These are phyloP conservation scores for Podargus strigoides DNA, from an alignment of 2,797 vertebrate species.

Conservation along the genomic window DNA sequence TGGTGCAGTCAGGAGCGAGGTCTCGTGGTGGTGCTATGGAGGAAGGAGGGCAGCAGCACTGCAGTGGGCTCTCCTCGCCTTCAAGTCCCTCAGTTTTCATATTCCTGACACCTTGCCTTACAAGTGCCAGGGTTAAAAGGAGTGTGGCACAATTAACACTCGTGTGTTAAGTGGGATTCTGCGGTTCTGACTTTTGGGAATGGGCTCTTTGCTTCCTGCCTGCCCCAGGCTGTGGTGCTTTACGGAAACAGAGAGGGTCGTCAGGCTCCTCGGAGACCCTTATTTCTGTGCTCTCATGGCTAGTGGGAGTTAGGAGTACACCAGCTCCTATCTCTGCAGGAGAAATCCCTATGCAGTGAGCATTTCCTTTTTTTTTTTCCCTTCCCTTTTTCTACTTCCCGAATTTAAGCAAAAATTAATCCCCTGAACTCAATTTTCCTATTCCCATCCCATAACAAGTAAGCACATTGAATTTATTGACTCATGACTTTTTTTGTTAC, in stretches of 20 bases:
- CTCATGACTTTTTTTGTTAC: neutral
- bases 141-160: neutral
- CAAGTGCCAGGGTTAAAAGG: neutral
- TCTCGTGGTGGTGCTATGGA: accelerated
- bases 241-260: neutral
- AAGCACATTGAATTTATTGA: neutral
- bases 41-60: neutral
- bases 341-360: neutral
- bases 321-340: neutral
- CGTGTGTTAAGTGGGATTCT: neutral
- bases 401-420: neutral
- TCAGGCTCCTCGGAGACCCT: neutral
- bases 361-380: neutral
- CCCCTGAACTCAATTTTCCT: neutral
- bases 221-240: neutral
- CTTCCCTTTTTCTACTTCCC: neutral
- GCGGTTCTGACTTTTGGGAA: neutral
- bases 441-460: neutral
- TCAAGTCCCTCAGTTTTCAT: neutral
- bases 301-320: neutral
- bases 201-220: neutral
- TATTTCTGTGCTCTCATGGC: neutral
- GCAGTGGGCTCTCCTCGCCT: neutral
- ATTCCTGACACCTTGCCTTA: neutral
- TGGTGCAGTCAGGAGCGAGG: neutral